These are phyloP conservation scores for Spinus olivaceus DNA, from an alignment of 2,797 vertebrate genomes.

Conservation along the genomic window DNA sequence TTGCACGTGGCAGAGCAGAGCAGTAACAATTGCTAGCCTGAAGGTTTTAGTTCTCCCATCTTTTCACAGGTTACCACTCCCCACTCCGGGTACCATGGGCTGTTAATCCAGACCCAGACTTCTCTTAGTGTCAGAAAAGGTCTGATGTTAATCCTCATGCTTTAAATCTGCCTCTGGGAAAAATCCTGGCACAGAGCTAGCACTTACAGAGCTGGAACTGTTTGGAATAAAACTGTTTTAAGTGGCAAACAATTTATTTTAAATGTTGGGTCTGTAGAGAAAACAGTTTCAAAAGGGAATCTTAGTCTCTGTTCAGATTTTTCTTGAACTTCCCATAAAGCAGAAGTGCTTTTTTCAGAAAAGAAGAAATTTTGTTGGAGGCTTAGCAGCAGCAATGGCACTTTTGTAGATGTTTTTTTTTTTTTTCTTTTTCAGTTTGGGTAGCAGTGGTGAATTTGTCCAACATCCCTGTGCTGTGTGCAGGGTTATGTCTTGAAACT, in stretches of 20 bases:
- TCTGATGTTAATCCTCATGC: neutral
- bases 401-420: neutral
- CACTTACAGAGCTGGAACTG: neutral
- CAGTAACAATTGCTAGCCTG: neutral
- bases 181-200: neutral
- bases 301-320: neutral
- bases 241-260: neutral
- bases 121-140: neutral
- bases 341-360: neutral
- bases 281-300: neutral
- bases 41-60: neutral
- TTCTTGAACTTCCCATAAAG: neutral
- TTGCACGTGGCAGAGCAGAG: neutral
- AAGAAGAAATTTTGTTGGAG: neutral
- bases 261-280: neutral
- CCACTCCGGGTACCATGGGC: accelerated
- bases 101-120: neutral
- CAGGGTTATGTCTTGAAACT: neutral
- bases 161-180: neutral
- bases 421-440: neutral
- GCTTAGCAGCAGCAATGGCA: neutral
- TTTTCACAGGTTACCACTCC: neutral
- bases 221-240: neutral
- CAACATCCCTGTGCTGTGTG: neutral
- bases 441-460: neutral